Conservation (phyloP, 1,140 invertebrate genomes). For the Dinoponera quadriceps region DNA sequence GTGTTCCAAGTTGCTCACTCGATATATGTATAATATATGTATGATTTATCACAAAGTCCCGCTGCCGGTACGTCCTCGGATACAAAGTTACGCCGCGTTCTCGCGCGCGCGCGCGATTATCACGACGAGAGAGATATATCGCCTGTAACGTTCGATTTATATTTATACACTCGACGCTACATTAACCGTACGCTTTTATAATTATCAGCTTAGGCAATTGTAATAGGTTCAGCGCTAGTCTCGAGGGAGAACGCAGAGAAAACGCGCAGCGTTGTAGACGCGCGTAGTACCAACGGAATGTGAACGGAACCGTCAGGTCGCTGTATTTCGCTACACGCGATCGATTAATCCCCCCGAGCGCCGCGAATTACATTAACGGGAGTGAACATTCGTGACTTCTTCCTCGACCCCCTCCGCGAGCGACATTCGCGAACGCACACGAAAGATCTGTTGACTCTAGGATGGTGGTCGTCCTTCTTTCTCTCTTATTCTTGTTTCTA, state of each 20-base stretch:
- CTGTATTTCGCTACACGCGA: neutral
- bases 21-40: neutral
- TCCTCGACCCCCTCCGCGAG: neutral
- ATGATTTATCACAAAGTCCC: conserved; percentile 34
- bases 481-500: too few relatives aligned
- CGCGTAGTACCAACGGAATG: conserved; percentile 18
- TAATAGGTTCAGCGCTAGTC: neutral
- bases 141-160: conserved; percentile 11
- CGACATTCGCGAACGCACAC: neutral
- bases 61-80: conserved; percentile 3
- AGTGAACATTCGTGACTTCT: conserved; percentile 1
- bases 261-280: neutral
- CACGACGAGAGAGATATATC: conserved; percentile 8
- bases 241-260: neutral
- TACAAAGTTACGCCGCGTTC: conserved; percentile 41
- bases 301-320: conserved; percentile 2
- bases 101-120: conserved; percentile 21
- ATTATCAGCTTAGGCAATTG: conserved; percentile 38
- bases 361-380: neutral
- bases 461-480: neutral
- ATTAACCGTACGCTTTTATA: conserved; percentile 22
- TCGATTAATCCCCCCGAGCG: neutral
- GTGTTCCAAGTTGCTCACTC: conserved; percentile 13
- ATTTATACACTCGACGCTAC: too few relatives aligned
- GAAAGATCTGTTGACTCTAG: neutral